These are phyloP conservation scores for Orthosia gothica DNA, from an alignment of 2,888 invertebrate genomes.

Conservation along the genomic window DNA sequence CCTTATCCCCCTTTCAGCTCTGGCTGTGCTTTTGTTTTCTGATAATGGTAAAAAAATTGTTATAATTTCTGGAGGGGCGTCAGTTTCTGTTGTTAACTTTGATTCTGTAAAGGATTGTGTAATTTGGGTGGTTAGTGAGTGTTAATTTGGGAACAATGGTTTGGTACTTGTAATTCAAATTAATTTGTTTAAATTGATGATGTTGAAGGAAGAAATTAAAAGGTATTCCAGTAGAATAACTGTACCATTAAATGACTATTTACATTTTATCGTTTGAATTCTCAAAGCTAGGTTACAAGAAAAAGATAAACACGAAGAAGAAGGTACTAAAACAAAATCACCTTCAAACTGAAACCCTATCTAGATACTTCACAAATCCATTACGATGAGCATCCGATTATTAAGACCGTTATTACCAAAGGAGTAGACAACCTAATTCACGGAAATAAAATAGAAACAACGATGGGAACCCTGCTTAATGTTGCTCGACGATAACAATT, in stretches of 20 bases:
- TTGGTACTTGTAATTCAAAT: slow-evolving; percentile 43
- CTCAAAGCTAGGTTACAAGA: background rate
- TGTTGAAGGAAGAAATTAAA: background rate
- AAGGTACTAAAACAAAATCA: slow-evolving; percentile 46
- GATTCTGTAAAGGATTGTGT: slow-evolving; percentile 59
- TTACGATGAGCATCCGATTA: slow-evolving; percentile 60
- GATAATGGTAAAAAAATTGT: slow-evolving; percentile 76
- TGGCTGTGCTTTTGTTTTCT: slow-evolving; percentile 77
- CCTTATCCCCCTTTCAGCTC: slow-evolving; percentile 71
- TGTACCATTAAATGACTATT: slow-evolving; percentile 6
- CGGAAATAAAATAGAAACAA: slow-evolving; percentile 68
- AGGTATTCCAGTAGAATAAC: background rate
- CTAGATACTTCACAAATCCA: slow-evolving; percentile 42
- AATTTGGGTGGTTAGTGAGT: slow-evolving; percentile 49
- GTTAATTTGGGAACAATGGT: slow-evolving; percentile 49
- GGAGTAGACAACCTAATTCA: slow-evolving; percentile 65
- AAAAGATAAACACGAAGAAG: slow-evolving; percentile 38
- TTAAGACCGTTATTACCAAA: slow-evolving; percentile 62
- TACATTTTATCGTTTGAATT: slow-evolving; percentile 2
- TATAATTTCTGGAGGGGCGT: slow-evolving; percentile 59
- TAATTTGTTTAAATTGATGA: slow-evolving; percentile 28
- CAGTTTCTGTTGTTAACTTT: slow-evolving; percentile 62
- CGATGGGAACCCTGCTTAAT: slow-evolving; percentile 71
- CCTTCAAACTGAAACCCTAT: slow-evolving; percentile 44
- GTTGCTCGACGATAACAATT: slow-evolving; percentile 70